phyloP scores from a whole-genome alignment of 2,797 vertebrate species.

The Bufotes viridis region DNA sequence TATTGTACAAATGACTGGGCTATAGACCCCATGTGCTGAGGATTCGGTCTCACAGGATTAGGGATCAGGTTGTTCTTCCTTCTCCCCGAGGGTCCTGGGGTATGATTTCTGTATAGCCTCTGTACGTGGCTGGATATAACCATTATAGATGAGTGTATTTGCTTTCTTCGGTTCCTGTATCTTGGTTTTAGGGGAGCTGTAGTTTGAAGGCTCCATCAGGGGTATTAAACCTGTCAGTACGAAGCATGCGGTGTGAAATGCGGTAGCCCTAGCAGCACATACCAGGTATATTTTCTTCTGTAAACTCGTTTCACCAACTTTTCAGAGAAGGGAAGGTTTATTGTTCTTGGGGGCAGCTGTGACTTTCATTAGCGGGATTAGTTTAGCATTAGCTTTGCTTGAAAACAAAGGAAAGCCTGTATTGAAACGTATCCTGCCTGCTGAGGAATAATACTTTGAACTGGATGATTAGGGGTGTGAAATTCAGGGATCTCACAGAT shows the following conservation, averaged over 20 bases:
- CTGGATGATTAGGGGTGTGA: background rate
- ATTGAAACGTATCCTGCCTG: background rate
- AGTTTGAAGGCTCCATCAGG: background rate
- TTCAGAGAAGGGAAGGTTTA: slow-evolving; percentile 21
- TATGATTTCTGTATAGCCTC: background rate
- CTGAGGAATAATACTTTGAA: background rate
- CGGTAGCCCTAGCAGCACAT: slow-evolving; percentile 19
- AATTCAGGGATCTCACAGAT: background rate
- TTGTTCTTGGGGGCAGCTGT: slow-evolving; percentile 26
- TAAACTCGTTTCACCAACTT: slow-evolving; percentile 40
- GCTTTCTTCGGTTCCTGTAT: background rate
- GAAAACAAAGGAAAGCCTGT: background rate
- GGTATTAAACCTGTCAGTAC: slow-evolving; percentile 6
- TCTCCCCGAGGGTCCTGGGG: slow-evolving; percentile 9
- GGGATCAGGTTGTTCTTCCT: slow-evolving; percentile 19
- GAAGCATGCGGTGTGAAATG: slow-evolving; percentile 36
- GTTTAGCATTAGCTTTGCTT: slow-evolving; percentile 5
- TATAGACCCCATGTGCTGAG: slow-evolving; percentile 3
- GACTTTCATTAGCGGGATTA: slow-evolving; percentile 19
- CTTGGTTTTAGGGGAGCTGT: background rate
- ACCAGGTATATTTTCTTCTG: background rate
- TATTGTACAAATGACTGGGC: slow-evolving; percentile 34
- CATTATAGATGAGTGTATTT: background rate
- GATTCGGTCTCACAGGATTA: slow-evolving; percentile 30
- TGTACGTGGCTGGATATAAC: background rate